Conservation (phyloP, 2,113 vertebrate genomes). For the Helogale parvula region DNA sequence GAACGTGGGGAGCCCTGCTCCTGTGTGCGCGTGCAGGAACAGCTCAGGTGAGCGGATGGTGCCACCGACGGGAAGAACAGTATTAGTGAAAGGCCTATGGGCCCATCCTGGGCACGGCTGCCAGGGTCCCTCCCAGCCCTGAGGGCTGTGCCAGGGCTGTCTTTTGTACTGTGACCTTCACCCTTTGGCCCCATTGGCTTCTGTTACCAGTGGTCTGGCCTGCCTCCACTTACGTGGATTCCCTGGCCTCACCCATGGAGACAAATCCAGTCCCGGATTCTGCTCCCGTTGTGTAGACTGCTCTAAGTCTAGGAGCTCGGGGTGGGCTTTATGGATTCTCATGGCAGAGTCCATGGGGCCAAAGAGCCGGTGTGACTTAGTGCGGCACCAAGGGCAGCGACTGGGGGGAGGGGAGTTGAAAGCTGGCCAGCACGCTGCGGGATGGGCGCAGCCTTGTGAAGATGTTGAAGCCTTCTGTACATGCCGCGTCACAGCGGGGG, state of each 20-base stretch:
- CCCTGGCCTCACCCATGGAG: neutral
- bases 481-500: neutral
- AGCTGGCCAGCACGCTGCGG: neutral
- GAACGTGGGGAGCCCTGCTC: neutral
- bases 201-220: too few species aligned
- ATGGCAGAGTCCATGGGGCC: neutral
- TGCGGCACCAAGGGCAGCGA: fast-evolving
- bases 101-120: neutral
- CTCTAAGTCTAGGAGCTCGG: fast-evolving
- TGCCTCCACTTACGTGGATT: neutral
- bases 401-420: neutral
- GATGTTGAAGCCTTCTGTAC: neutral
- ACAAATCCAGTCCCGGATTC: fast-evolving
- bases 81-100: neutral
- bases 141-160: neutral
- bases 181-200: neutral
- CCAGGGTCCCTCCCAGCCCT: neutral
- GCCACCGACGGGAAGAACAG: neutral
- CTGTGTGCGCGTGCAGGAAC: neutral
- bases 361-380: neutral
- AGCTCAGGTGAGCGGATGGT: fast-evolving
- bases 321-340: neutral
- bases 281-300: fast-evolving
- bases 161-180: neutral
- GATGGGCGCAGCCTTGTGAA: neutral